Evolutionary conservation across 2,888 invertebrate genomes (phyloP).

Genomic region (Gymnosoma rotundatum): DNA sequence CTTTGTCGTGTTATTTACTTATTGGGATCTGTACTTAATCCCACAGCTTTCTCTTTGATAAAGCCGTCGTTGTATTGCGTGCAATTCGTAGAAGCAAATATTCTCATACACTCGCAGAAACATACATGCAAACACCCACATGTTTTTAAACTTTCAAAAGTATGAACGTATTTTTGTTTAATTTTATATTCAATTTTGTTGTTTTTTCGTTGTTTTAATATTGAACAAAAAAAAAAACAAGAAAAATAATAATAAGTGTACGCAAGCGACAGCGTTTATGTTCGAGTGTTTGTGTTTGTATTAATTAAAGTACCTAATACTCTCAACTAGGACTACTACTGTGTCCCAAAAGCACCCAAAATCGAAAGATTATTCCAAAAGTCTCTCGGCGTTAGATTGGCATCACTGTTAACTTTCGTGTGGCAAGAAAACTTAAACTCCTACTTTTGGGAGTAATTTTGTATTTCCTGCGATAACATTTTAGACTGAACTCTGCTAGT

Average conservation of each 20-base stretch:
- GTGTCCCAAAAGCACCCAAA: no score
- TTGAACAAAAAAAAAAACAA: conserved; percentile 61
- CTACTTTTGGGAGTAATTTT: no score
- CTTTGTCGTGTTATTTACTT: conserved; percentile 78
- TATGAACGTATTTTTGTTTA: conserved; percentile 51
- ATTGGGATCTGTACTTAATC: conserved; percentile 75
- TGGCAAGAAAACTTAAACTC: no score
- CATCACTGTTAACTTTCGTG: no score
- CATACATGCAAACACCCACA: not conserved
- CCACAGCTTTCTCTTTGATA: conserved; percentile 71
- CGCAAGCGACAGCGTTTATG: conserved; percentile 24
- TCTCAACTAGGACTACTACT: not conserved
- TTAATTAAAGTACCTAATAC: not conserved
- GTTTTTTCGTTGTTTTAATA: conserved; percentile 39
- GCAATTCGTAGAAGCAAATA: not conserved
- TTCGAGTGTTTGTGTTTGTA: not conserved
- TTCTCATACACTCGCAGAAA: not conserved
- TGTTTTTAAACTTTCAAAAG: not conserved
- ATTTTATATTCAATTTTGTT: conserved; percentile 11
- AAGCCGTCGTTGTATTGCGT: conserved; percentile 58
- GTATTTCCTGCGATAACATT: no score
- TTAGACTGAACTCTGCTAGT: no score
- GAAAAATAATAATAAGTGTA: conserved; percentile 49
- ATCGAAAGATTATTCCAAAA: no score
- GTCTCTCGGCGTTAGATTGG: no score